These are phyloP conservation scores for Parapsyche elsis DNA, from an alignment of 1,140 invertebrate species.

Conservation along the genomic window DNA sequence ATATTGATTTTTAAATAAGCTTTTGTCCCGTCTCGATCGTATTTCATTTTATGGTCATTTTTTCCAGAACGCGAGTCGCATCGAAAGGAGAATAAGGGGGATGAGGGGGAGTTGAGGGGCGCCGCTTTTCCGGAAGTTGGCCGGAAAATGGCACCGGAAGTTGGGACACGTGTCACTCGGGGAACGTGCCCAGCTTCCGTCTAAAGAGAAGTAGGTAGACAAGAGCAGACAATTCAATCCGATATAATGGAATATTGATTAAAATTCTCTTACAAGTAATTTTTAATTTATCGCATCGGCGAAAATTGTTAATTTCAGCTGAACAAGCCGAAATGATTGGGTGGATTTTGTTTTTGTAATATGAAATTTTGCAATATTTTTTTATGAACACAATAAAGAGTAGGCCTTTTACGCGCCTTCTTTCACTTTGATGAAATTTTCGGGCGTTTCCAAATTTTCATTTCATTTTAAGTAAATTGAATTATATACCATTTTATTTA, in stretches of 20 bases:
- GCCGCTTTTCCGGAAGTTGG: slow-evolving; percentile 26
- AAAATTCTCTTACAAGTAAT: too few relatives aligned
- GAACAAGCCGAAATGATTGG: too few relatives aligned
- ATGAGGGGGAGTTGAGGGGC: neutral
- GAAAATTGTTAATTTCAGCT: too few relatives aligned
- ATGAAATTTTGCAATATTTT: too few relatives aligned
- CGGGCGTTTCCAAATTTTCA: too few relatives aligned
- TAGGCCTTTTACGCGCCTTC: too few relatives aligned
- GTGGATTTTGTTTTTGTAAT: too few relatives aligned
- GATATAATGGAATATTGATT: neutral
- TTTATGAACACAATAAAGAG: too few relatives aligned
- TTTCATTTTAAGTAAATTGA: too few relatives aligned
- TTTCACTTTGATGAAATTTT: too few relatives aligned
- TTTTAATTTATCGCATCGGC: too few relatives aligned
- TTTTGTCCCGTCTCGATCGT: neutral
- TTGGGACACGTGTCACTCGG: slow-evolving; percentile 35
- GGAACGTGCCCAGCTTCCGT: neutral
- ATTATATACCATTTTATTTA: too few relatives aligned
- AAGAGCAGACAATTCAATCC: neutral
- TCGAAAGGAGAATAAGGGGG: neutral
- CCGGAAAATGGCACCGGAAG: slow-evolving; percentile 39
- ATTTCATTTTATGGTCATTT: slow-evolving; percentile 23
- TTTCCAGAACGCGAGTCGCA: neutral
- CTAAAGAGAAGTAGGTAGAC: neutral
- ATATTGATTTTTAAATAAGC: slow-evolving; percentile 23